Evolutionary conservation across 1,140 invertebrate genomes (phyloP), one percentile per base, ranked within the genome.

Genomic region (Asbolus verrucosus): DNA sequence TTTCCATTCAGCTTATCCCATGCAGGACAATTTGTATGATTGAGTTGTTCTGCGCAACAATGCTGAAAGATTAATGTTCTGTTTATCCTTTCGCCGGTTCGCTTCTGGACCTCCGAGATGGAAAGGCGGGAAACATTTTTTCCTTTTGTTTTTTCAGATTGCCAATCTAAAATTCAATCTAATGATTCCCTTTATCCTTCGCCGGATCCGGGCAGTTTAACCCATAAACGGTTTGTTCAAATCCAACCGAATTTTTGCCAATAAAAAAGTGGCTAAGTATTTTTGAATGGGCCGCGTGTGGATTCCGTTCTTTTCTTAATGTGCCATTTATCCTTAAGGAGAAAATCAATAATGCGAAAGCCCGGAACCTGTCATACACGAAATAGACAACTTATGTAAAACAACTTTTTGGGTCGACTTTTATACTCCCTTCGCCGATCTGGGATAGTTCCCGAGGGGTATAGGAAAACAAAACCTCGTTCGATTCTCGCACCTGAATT

Each of bases 101-200:
- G 66, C 30, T 69, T 63, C 16, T 62, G 38, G 9, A 38, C 21
- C 43, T 43, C 60, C n/a, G 67, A 59, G 59, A 69, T 69, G 67
- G 67, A 69, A 69, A 69, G 54, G 59, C 67, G 46, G 67, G 21
- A 63, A 43, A 69, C 67, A 69, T 43, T 63, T 69, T 69, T 69
- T 36, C 33, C 11, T n/a, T 11, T n/a, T n/a, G 24, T 3, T 3
- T 27, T 27, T 11, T 5, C 33, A 36, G 11, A 36, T 11, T 11
- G n/a, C 33, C 27, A 30, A 30, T 30, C 27, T 8, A 5, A 8
- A 30, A 30, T 36, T 36, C 33, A 36, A 36, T 36, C 27, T 30
- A 30, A 30, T 30, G 9, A 30, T 30, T 8, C 9, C 11, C 11
- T 36, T 36, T 36, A n/a, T 36, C 33, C n/a, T 36, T 36, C 33